Conservation (phyloP, 2,113 vertebrate genomes). For the Myotis lucifugus region DNA sequence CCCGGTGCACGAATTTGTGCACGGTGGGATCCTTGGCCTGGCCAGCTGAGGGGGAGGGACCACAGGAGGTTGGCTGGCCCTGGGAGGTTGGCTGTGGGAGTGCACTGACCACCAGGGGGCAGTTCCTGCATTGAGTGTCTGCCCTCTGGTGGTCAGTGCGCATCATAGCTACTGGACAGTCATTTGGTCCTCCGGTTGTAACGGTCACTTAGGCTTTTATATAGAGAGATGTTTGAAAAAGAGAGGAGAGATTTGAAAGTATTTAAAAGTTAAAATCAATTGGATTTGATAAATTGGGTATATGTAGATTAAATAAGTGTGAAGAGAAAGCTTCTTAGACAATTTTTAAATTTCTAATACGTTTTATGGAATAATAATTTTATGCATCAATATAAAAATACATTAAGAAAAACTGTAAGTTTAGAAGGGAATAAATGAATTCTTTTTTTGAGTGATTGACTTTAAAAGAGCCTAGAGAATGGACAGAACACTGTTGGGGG, state of each 20-base stretch:
- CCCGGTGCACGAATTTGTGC: too few relatives aligned
- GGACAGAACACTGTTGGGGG: not conserved
- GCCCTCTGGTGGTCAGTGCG: too few relatives aligned
- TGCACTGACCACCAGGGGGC: too few relatives aligned
- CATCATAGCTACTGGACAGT: too few relatives aligned
- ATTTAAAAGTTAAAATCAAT: not conserved
- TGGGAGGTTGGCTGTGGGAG: too few relatives aligned
- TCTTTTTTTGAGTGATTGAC: not conserved
- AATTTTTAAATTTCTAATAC: not conserved
- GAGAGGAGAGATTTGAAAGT: not conserved
- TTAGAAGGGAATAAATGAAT: not conserved
- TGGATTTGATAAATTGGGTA: not conserved
- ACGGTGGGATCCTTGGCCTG: too few relatives aligned
- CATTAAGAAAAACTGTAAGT: not conserved
- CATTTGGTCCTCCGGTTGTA: too few relatives aligned
- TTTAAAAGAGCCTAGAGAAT: not conserved
- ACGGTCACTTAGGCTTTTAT: too few relatives aligned
- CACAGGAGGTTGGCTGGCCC: too few relatives aligned
- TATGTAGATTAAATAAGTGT: not conserved
- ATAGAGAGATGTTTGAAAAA: not conserved
- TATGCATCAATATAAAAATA: not conserved
- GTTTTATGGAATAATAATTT: not conserved
- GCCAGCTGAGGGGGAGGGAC: too few relatives aligned
- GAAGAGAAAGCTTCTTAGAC: not conserved
- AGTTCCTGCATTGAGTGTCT: too few relatives aligned